Base-by-base conservation (phyloP, 2,888 invertebrate species). In the Ypsolopha sequella region DNA sequence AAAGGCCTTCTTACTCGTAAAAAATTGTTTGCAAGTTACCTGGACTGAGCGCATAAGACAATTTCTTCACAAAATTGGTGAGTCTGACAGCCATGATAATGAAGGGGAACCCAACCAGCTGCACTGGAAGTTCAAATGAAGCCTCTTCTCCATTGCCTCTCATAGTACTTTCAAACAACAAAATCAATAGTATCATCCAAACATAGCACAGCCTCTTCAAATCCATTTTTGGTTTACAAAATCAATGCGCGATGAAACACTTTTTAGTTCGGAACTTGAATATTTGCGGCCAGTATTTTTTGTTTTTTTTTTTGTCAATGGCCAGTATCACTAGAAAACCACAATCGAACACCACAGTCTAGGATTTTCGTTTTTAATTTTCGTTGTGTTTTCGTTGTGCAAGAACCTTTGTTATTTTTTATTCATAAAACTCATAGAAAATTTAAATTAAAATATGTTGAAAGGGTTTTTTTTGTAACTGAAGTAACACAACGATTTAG, bases 51-150 rank as follows among this genome's bases (percentile, higher is more conserved):
- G 95, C 93, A 73, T 95, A 95, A 6, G 93, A 91, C 60, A 95
- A 80, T 74, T 94, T 95, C 79, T 94, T 95, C 51, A 94, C 90
- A 65, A 95, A 95, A 79, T 94, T 95, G 1, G 94, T 91, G 53
- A 95, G 70, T 62, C 92, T 88, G 48, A 95, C 95, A 9, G 94
- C 93, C 48, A 93, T 77, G 52, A 95, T 91, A 62, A 95, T 95
- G 55, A 95, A 91, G 4, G 95, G 95, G 70, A 95, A 95, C 41
- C 95, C 95, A 50, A 95, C 87, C 50, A 95, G 78, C 69, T 95
- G 94, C 11, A 95, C 93, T 4, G 95, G 95, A 52, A 95, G 70
- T 60, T 57, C 57, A n/a, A 76, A 76, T 2, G 67, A 62, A 6
- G 70, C 53, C 52, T 76, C 62, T 55, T 80, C 66, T 10, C 75